phyloP scores from a whole-genome alignment of 37 sponge, comb jelly and placozoan species.

The Spongia lamella region DNA sequence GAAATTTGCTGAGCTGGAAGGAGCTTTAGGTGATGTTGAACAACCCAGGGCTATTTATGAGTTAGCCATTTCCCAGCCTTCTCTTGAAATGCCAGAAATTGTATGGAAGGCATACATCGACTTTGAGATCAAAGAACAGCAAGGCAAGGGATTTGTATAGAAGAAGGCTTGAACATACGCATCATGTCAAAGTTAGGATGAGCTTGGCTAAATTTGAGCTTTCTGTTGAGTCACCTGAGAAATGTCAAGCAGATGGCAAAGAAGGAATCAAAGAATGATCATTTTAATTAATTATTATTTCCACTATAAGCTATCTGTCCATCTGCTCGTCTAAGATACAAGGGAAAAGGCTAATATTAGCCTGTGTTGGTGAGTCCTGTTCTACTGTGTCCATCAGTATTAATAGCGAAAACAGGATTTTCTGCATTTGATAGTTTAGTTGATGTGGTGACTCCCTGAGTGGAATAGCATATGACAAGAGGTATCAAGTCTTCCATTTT shows the following conservation, averaged over 20 bases:
- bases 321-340: no score
- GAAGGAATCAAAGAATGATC: no score
- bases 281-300: no score
- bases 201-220: constrained; percentile 92
- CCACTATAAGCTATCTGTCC: no score
- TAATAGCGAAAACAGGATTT: no score
- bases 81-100: constrained; percentile 84
- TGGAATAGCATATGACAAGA: no score
- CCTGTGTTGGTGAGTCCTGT: no score
- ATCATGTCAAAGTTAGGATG: constrained; percentile 97
- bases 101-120: constrained; percentile 89
- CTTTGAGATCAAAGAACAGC: constrained; percentile 76
- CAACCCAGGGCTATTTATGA: constrained; percentile 73
- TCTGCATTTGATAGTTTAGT: no score
- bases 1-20: constrained; percentile 71
- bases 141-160: constrained; percentile 77
- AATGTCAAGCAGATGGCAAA: not conserved
- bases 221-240: constrained; percentile 15
- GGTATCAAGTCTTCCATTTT: no score
- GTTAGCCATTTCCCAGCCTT: constrained; percentile 68
- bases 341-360: no score
- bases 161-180: constrained; percentile 84
- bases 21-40: constrained; percentile 60
- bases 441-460: no score
- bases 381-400: no score